Conservation (phyloP, 2,113 vertebrate genomes). For the Neogale vison region DNA sequence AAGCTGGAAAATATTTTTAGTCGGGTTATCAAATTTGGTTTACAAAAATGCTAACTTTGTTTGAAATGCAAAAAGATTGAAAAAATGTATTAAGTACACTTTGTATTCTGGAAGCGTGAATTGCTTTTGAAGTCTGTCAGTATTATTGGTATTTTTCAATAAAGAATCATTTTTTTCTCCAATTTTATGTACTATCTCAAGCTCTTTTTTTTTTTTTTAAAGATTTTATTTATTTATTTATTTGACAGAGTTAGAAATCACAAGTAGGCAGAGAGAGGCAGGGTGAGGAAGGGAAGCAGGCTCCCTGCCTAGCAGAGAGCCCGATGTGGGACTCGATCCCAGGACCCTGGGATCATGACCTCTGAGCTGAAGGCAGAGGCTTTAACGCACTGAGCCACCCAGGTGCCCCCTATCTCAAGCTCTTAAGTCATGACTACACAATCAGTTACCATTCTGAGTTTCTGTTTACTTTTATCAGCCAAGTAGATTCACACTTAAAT, state of each 20-base stretch:
- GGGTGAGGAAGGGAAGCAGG: too few species aligned
- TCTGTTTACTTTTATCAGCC: background rate
- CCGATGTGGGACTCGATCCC: too few species aligned
- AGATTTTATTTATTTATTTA: too few species aligned
- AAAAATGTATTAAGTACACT: conserved; percentile 84
- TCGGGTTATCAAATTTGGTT: conserved; percentile 83
- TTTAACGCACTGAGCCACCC: too few species aligned
- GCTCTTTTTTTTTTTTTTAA: background rate
- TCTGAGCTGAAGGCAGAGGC: too few species aligned
- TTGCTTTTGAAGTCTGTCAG: conserved; percentile 88
- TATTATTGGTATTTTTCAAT: conserved; percentile 89
- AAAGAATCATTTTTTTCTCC: conserved; percentile 84
- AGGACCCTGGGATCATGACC: too few species aligned
- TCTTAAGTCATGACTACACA: background rate
- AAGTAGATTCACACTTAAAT: background rate
- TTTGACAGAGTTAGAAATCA: too few species aligned
- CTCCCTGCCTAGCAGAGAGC: too few species aligned
- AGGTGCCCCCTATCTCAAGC: background rate
- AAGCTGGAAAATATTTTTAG: conserved; percentile 85
- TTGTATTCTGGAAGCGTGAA: conserved; percentile 84
- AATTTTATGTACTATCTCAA: conserved; percentile 46
- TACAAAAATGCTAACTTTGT: conserved; percentile 81
- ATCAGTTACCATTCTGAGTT: conserved; percentile 3
- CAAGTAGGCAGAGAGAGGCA: too few species aligned
- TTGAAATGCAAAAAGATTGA: conserved; percentile 79